These are phyloP conservation scores for Drosophila hamatofila DNA, from an alignment of 2,888 invertebrate species.

Conservation along the genomic window DNA sequence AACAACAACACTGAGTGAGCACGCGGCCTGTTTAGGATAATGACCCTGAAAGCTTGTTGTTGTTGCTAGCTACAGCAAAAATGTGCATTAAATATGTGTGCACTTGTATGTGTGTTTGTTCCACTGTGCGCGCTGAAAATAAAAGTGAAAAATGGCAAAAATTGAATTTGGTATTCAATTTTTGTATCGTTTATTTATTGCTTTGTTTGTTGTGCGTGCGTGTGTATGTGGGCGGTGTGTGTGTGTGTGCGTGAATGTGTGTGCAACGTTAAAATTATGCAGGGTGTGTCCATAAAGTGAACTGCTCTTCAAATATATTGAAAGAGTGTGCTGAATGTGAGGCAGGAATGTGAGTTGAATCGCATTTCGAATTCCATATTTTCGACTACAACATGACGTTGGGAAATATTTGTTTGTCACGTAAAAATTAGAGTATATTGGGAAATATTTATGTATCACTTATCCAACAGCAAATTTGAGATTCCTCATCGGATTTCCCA, in stretches of 20 bases:
- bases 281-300: conserved; percentile 41
- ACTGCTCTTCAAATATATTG: neutral
- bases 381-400: neutral
- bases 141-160: conserved; percentile 59
- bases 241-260: conserved; percentile 6
- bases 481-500: neutral
- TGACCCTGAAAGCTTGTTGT: conserved; percentile 59
- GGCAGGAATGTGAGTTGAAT: neutral
- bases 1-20: conserved; percentile 21
- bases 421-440: neutral
- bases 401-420: neutral
- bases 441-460: neutral
- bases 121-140: conserved; percentile 35
- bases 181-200: conserved; percentile 45
- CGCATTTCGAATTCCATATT: neutral
- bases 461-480: neutral
- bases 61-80: neutral
- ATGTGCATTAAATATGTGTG: conserved; percentile 1
- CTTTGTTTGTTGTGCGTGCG: conserved; percentile 17
- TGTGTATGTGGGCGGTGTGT: neutral
- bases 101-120: conserved; percentile 17
- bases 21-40: conserved; percentile 66
- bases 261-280: conserved; percentile 12
- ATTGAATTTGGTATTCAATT: conserved; percentile 48
- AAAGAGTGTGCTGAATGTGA: neutral